Evolutionary conservation across 2,888 invertebrate species (phyloP).

Genomic region (Cactoblastis cactorum): DNA sequence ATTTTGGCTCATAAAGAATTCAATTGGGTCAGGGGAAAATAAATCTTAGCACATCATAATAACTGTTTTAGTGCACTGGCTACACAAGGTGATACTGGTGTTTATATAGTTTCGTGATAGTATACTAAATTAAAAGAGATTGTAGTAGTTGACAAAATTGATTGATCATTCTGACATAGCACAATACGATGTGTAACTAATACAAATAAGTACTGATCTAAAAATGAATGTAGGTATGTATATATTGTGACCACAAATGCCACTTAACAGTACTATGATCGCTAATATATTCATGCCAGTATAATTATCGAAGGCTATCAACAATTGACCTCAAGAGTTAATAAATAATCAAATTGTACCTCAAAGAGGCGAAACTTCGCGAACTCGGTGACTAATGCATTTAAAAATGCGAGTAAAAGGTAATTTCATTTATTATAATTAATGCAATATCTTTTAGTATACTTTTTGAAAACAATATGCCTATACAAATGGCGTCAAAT

Average conservation of each 20-base stretch:
- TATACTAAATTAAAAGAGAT: background rate
- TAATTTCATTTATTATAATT: too few species aligned
- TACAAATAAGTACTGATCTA: background rate
- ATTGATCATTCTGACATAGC: background rate
- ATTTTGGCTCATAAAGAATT: conserved; percentile 19
- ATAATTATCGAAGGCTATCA: conserved; percentile 42
- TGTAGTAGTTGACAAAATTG: background rate
- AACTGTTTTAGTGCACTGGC: conserved; percentile 28
- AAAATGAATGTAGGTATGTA: background rate
- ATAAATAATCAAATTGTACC: conserved; percentile 31
- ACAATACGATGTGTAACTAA: too few species aligned
- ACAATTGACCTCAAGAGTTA: conserved; percentile 39
- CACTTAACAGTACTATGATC: background rate
- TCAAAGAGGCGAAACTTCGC: conserved; percentile 26
- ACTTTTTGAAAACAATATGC: too few species aligned
- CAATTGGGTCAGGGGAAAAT: conserved; percentile 45
- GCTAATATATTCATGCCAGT: background rate
- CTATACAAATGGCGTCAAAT: background rate
- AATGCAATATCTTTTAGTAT: too few species aligned
- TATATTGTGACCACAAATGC: background rate
- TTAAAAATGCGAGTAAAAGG: too few species aligned
- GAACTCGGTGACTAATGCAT: conserved; percentile 32
- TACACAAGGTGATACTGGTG: conserved; percentile 59
- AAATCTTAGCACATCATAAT: conserved; percentile 33
- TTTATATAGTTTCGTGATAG: conserved; percentile 17